Base-by-base conservation (phyloP, 2,797 vertebrate genomes). In the Micromesistius poutassou region DNA sequence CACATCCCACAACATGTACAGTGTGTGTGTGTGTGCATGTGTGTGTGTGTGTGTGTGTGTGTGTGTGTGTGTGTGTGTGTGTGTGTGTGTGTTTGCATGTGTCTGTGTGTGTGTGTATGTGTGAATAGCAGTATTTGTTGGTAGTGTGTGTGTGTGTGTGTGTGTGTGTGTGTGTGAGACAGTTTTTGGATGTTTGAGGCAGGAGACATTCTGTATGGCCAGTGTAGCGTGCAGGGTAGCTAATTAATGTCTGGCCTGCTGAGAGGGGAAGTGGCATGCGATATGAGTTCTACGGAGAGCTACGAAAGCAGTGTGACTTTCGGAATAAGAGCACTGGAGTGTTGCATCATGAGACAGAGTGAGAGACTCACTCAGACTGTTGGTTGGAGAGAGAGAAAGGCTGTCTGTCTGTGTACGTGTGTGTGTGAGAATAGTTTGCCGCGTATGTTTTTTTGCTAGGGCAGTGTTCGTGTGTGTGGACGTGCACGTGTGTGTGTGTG, bases 171-270 rank as follows among this genome's bases (percentile, higher is more conserved):
- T 22, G 28, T 72, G 40, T 73, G 25, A 42, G 73, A 40, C 2
- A 30, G 70, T 25, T 12, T 71, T 3, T 22, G 19, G 46, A 33
- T 36, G 35, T 36, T 36, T 36, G 35, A 36, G 35, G 35, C 35
- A 8, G 35, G 35, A 36, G 14, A 55, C 79, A 87, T 91, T 88
- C 88, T 88, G 83, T 85, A 85, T 85, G 74, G 55, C 78, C 84
- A 86, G 83, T 86, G 80, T 86, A 82, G 78, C 87, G 76, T 89
- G 87, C 83, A 86, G 85, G 83, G 85, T 7, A 36, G 35, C 35
- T 36, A 36, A 36, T 36, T 36, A 36, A 36, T 36, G 7, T 36
- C 35, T 36, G 35, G 35, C 35, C 35, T 36, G 35, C 35, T 36
- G 35, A 36, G 35, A 36, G 5, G 35, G 7, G 35, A 36, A 36